Evolutionary conservation across 2,888 invertebrate genomes (phyloP).

Genomic region (Chaetoderma sp.): DNA sequence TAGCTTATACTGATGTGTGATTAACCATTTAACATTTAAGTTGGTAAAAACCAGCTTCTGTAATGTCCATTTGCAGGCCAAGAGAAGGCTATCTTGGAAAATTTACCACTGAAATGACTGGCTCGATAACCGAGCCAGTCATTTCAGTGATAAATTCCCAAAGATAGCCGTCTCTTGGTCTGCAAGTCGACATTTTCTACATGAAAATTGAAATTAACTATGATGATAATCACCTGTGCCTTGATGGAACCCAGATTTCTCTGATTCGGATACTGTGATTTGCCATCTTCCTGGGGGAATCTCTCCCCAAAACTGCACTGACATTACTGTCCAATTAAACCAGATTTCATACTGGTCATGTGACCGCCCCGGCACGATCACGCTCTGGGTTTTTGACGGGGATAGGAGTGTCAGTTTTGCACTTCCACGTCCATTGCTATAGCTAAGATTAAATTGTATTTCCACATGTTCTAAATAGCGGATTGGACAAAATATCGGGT

Average conservation of each 20-base stretch:
- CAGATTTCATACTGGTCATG: neutral
- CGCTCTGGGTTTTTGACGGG: constrained; percentile 6
- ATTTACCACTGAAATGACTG: too few species aligned
- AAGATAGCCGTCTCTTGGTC: too few species aligned
- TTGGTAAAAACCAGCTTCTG: too few species aligned
- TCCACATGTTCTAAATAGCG: constrained; percentile 15
- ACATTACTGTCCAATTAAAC: constrained; percentile 1
- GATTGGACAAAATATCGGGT: neutral
- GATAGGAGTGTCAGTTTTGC: neutral
- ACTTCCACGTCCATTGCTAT: constrained; percentile 8
- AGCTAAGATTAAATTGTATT: constrained; percentile 5
- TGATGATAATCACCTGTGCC: too few species aligned
- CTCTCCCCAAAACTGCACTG: constrained; percentile 13
- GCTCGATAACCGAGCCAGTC: too few species aligned
- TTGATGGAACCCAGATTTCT: neutral
- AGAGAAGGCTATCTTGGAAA: too few species aligned
- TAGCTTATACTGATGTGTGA: too few species aligned
- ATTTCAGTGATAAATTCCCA: too few species aligned
- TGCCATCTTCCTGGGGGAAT: constrained; percentile 6
- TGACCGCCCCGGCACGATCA: neutral
- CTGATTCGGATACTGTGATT: neutral
- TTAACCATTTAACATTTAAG: too few species aligned
- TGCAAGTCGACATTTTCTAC: too few species aligned
- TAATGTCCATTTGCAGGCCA: too few species aligned
- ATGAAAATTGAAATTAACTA: too few species aligned